Evolutionary conservation across 2,113 vertebrate genomes (phyloP).

Genomic region (Gnathonemus longibarbis): DNA sequence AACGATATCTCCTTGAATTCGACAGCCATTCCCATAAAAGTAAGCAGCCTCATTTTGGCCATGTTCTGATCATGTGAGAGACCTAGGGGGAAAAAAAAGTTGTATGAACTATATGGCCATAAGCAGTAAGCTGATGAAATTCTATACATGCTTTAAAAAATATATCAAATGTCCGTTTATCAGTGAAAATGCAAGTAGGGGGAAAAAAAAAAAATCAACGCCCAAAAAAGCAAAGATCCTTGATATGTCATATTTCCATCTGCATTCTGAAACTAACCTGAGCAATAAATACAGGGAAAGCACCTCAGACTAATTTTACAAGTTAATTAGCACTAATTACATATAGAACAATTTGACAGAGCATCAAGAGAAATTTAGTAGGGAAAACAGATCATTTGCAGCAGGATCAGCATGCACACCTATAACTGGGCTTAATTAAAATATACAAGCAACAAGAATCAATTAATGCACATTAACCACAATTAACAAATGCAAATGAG

Average conservation of each 20-base stretch:
- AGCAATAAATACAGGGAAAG: background rate
- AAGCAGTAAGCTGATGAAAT: background rate
- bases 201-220: background rate
- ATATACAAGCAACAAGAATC: constrained; percentile 70
- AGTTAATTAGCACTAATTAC: constrained; percentile 70
- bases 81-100: constrained; percentile 55
- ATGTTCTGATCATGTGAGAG: constrained; percentile 93
- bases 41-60: constrained; percentile 95
- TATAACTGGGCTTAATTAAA: constrained; percentile 65
- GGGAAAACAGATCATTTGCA: constrained; percentile 59
- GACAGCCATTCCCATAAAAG: constrained; percentile 98
- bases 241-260: background rate
- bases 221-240: background rate
- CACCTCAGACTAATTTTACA: constrained; percentile 15
- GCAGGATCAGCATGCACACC: constrained; percentile 54
- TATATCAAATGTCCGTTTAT: background rate
- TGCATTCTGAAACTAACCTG: background rate
- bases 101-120: background rate
- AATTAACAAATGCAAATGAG: constrained; percentile 79
- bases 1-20: constrained; percentile 95
- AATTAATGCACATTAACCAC: constrained; percentile 74
- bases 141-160: constrained; percentile 40
- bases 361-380: constrained; percentile 56
- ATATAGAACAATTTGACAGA: constrained; percentile 56
- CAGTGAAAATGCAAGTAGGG: background rate